Percentiles rank a stretch among this genome's conserved stretches.
Evolutionary conservation across 2,797 vertebrate genomes (phyloP).

Genomic region (Premnoplex brunnescens): DNA sequence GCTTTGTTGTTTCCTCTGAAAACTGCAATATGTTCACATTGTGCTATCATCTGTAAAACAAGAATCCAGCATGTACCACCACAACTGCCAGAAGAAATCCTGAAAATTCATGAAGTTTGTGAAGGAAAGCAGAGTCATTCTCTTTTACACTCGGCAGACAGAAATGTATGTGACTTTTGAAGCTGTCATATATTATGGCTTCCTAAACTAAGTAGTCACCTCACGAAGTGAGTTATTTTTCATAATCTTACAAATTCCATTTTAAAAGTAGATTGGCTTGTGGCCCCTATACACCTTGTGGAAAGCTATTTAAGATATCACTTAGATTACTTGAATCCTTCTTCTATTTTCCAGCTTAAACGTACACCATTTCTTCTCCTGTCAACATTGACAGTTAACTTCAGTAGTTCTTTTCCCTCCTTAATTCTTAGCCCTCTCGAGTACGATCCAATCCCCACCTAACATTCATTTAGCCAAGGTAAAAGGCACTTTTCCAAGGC

Average conservation of each 20-base stretch:
- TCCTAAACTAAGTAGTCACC: background rate
- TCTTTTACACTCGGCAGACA: background rate
- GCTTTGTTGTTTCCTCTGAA: background rate
- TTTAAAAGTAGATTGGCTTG: background rate
- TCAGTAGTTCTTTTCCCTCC: background rate
- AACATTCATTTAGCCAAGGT: background rate
- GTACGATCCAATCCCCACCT: background rate
- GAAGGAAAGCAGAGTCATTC: background rate
- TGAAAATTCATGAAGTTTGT: background rate
- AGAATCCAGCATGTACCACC: background rate
- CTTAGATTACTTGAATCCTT: background rate
- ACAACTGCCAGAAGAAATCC: background rate
- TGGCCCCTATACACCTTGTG: background rate
- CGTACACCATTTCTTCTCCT: background rate
- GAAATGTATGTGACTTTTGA: background rate
- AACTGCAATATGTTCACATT: background rate
- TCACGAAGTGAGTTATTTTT: fast-evolving
- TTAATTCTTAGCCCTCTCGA: background rate
- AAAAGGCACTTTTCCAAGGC: background rate
- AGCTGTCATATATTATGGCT: fast-evolving
- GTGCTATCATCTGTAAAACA: background rate
- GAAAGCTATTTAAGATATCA: background rate
- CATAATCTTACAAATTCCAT: background rate
- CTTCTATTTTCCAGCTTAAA: background rate
- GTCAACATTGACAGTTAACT: background rate